phyloP scores from a whole-genome alignment of 2,113 vertebrate genomes.

The Prunella himalayana region DNA sequence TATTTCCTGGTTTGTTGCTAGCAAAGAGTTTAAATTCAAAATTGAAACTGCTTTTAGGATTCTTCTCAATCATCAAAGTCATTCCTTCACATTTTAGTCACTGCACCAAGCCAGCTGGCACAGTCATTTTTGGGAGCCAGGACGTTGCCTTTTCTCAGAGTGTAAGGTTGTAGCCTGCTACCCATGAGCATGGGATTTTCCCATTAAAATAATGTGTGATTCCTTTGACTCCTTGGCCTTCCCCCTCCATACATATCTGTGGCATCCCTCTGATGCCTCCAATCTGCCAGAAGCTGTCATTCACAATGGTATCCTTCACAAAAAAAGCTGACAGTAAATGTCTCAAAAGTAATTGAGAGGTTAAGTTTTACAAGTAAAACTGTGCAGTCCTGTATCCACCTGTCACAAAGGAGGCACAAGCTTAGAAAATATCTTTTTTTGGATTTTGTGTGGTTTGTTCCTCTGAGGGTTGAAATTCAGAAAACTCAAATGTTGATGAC shows the following conservation, averaged over 20 bases:
- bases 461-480: neutral
- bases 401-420: neutral
- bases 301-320: neutral
- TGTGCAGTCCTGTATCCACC: neutral
- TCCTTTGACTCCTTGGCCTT: neutral
- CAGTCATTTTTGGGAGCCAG: fast-evolving
- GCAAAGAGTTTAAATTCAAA: neutral
- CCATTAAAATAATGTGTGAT: neutral
- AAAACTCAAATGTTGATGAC: neutral
- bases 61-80: neutral
- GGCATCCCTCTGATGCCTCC: neutral
- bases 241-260: neutral
- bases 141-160: neutral
- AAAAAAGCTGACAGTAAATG: neutral
- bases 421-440: neutral
- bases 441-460: neutral
- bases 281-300: neutral
- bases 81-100: neutral
- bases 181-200: neutral
- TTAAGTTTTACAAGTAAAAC: neutral
- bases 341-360: neutral
- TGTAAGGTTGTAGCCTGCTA: neutral
- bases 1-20: neutral
- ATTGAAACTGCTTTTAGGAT: neutral
- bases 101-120: neutral